Base-by-base conservation (phyloP, 2,797 vertebrate species). In the Argya squamiceps region DNA sequence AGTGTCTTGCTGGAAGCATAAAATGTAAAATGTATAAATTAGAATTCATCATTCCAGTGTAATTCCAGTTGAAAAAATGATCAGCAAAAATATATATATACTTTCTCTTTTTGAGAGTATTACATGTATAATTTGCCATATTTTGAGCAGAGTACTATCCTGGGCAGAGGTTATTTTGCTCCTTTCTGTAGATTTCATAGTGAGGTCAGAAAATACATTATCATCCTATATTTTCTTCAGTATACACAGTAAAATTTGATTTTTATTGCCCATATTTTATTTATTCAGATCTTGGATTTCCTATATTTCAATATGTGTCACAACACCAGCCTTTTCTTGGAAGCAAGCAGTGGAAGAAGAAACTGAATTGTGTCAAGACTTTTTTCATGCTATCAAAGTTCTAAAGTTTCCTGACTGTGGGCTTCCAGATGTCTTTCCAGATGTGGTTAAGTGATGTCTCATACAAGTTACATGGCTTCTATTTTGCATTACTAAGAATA, bases 141-240 rank as follows among this genome's bases (percentile, higher is more conserved):
- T n/a, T 88, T 82, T 85, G 15, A 44, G 6, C 27, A 27, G 6
- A 85, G 4, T 19, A n/a, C 22, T 58, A 39, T 36, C 22, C 12
- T 59, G 6, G 5, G 7, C n/a, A 68, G 21, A 88, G 7, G 2
- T 1, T 1, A 18, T 59, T 85, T 78, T 12, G 0, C 2, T 41
- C 15, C 46, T 85, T 50, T 37, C 10, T 59, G 16, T 47, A 30
- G 9, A 60, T 73, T 79, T 75, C 23, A 32, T 12, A 39, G 4
- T 30, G 19, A 67, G 10, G 64, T 71, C 18, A 55, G 43, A 65
- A 84, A 67, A 58, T 23, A 16, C 5, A 7, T 37, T 67, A 39
- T 32, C 12, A 50, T 46, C 29, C 4, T 20, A 4, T 27, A 37
- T 70, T 79, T 89, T 86, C 24, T 59, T 71, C 22, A 36, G 22